Base-by-base conservation (phyloP, 1,140 invertebrate genomes). In the Magallana ariakensis region DNA sequence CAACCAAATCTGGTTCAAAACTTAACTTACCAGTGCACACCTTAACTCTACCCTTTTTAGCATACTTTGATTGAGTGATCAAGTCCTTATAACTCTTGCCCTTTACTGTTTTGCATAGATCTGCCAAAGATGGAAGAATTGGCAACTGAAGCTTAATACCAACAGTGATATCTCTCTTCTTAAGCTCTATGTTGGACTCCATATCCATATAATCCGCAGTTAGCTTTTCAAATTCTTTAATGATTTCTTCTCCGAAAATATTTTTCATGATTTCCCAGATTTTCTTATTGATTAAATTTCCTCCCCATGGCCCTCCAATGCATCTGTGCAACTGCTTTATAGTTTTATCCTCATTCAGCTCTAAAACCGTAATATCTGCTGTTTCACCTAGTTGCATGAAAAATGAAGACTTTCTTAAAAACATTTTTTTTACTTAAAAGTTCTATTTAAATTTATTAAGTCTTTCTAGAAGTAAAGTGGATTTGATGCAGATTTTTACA, bases 221-320 rank as follows among this genome's bases (percentile, higher is more conserved):
- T 16, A 54, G 46, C 11, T 89, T 85, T n/a, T 89, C 81, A 87
- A 93, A 93, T 83, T 90, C 89, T n/a, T 89, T 80, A n/a, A 93
- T 90, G 56, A 91, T 90, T 8, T 90, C 90, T 16, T 87, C 82
- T 19, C 85, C 85, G 58, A 86, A 46, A 19, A 81, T 46, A 11
- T 86, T 9, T 56, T 9, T n/a, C 8, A 86, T 16, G n/a, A 86
- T 57, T 11, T 60, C 26, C 26, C 54, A 60, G 22, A 83, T 9
- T 46, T 33, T 83, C 13, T 57, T 2, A 15, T 86, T 86, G 13
- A 86, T 53, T 10, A 56, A 81, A 26, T 57, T 26, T 26, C 85
- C 85, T n/a, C 85, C 85, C 56, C 56, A 81, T 33, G 11, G 75
- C 22, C 56, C 57, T 58, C 85, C 85, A 60, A 7, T 33, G n/a